Percentiles rank a stretch among this genome's conserved stretches.
Conservation (phyloP, 2,113 vertebrate species). For the Symphodus melops region DNA sequence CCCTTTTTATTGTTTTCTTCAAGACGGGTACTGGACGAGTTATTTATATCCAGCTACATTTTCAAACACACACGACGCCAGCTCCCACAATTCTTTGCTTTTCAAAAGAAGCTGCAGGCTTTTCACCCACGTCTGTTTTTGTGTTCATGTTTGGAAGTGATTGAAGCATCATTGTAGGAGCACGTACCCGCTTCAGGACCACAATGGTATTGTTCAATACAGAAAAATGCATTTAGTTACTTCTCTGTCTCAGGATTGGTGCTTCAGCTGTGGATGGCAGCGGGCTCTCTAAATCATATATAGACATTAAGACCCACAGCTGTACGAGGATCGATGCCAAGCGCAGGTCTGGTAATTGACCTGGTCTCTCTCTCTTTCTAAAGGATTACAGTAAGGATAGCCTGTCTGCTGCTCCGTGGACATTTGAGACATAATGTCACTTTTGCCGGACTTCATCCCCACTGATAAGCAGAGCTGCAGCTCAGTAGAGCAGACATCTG, state of each 20-base stretch:
- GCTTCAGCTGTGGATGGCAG: constrained; percentile 13
- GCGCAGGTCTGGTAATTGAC: constrained; percentile 42
- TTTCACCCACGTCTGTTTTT: constrained; percentile 5
- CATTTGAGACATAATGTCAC: constrained; percentile 60
- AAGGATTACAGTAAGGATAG: constrained; percentile 40
- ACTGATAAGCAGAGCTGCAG: constrained; percentile 60
- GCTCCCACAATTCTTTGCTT: neutral
- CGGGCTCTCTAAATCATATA: constrained; percentile 42
- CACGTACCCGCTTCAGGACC: constrained; percentile 8
- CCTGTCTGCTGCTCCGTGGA: constrained; percentile 26
- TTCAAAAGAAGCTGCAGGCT: too few relatives aligned
- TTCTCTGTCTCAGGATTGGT: constrained; percentile 13
- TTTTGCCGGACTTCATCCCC: constrained; percentile 54
- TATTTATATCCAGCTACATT: constrained; percentile 29
- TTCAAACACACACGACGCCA: constrained; percentile 21
- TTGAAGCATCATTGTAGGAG: constrained; percentile 1
- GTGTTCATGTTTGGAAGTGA: constrained; percentile 15
- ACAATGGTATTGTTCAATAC: constrained; percentile 39
- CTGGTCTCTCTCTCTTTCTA: constrained; percentile 24
- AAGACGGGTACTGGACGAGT: too few relatives aligned
- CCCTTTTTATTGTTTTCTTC: neutral
- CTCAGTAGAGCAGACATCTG: constrained; percentile 63
- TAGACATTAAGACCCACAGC: constrained; percentile 32
- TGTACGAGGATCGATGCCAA: constrained; percentile 46
- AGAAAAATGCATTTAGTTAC: constrained; percentile 47